Evolutionary conservation across 2,113 vertebrate genomes (phyloP).

Genomic region (Ursus arctos): DNA sequence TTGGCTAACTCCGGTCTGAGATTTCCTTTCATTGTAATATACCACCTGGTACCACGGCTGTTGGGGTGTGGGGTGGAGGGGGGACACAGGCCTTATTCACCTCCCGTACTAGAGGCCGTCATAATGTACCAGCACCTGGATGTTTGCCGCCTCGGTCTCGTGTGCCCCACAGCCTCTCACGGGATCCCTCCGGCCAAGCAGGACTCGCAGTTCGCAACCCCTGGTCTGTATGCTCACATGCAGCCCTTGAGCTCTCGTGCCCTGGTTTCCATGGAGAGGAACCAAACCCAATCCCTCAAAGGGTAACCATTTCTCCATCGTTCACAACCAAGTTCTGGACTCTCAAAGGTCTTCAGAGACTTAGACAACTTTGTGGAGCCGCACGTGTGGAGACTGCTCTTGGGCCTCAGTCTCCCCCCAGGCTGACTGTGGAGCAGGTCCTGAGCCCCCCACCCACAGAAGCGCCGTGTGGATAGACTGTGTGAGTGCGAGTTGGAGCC

Average conservation of each 20-base stretch:
- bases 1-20: background rate
- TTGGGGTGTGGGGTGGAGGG: rapidly evolving
- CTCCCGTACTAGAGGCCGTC: background rate
- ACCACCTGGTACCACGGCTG: too few species aligned
- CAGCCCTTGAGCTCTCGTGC: background rate
- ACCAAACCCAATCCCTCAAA: background rate
- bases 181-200: background rate
- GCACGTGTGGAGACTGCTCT: rapidly evolving
- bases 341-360: background rate
- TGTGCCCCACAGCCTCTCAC: background rate
- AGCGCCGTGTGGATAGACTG: rapidly evolving
- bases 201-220: background rate
- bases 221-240: too few species aligned
- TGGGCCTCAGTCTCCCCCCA: background rate
- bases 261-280: background rate
- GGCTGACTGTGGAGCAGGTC: rapidly evolving
- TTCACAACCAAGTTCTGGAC: background rate
- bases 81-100: background rate
- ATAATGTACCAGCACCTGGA: background rate
- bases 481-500: rapidly evolving
- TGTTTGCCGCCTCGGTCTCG: background rate
- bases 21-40: background rate
- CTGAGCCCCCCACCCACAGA: background rate
- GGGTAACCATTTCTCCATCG: background rate
- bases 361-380: background rate